phyloP scores from a whole-genome alignment of 2,888 invertebrate genomes.

The Synanthedon tipuliformis region DNA sequence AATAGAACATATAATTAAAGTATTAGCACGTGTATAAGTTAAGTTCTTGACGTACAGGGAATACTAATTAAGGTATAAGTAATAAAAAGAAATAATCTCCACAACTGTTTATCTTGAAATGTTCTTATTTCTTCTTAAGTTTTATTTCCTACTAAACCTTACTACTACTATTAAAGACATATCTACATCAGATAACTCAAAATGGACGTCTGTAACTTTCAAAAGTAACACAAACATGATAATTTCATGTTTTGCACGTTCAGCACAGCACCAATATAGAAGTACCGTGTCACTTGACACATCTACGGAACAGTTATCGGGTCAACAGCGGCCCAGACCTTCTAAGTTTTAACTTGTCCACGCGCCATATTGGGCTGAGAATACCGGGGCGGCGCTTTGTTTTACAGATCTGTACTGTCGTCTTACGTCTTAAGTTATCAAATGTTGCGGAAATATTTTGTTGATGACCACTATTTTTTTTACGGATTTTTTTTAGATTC shows the following conservation, averaged over 20 bases:
- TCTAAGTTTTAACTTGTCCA: slow-evolving; percentile 8
- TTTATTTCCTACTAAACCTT: too few species aligned
- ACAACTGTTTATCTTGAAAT: too few species aligned
- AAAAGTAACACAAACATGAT: background rate
- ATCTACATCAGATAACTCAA: too few species aligned
- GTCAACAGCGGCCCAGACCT: slow-evolving; percentile 2
- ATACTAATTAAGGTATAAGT: too few species aligned
- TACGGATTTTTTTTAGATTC: too few species aligned
- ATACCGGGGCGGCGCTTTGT: slow-evolving; percentile 6
- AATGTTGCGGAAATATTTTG: background rate
- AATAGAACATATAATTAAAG: too few species aligned
- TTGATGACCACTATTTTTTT: background rate
- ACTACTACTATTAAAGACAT: too few species aligned
- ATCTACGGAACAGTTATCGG: slow-evolving; percentile 7
- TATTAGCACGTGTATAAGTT: too few species aligned
- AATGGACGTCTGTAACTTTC: too few species aligned
- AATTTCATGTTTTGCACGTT: background rate
- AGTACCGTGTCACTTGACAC: slow-evolving; percentile 8
- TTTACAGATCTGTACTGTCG: slow-evolving; percentile 1
- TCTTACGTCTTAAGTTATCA: slow-evolving; percentile 2
- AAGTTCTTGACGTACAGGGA: too few species aligned
- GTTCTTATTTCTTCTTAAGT: too few species aligned
- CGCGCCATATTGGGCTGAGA: slow-evolving; percentile 9
- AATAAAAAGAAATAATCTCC: too few species aligned
- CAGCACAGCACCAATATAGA: background rate